Evolutionary conservation across 2,797 vertebrate genomes (phyloP), one percentile per base, ranked within the genome.

Genomic region (Chanos chanos): DNA sequence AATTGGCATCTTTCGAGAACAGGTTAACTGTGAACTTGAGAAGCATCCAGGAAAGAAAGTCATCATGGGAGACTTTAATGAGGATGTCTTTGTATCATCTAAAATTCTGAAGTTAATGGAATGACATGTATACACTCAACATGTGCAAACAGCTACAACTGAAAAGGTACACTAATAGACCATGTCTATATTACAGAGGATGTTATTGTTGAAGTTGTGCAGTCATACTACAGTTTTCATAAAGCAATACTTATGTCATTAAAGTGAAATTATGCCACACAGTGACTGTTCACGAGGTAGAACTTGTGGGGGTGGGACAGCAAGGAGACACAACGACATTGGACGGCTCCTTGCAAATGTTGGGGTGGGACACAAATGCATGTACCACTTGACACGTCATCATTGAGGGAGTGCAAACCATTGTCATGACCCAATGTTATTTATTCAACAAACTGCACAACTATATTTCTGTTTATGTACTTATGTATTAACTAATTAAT

Each of bases 161-260:
- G 58, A 21, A 50, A 30, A 27, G 45, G 33, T 61, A 61, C 58
- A 2, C 21, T 51, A 50, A 39, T 61, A 24, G 45, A n/a, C n/a
- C n/a, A n/a, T n/a, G n/a, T n/a, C n/a, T n/a, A n/a, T n/a, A n/a
- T n/a, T n/a, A n/a, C n/a, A 61, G 30, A 18, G 22, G 19, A 59
- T 48, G 28, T 54, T 39, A 15, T 34, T 24, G n/a, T 54, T 54
- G 33, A 54, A 24, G 31, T 54, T 54, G 31, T 54, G 21, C 51
- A 10, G 7, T 25, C 51, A 24, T 54, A 49, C 25, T 54, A 22
- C 21, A 53, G 33, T 25, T 37, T 55, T 28, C 52, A 55, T 40
- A 52, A 55, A 16, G 52, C 52, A n/a, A 27, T 55, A 6, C 21
- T 40, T 10, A 25, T 55, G 8, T 41, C 52, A 47, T n/a, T 3